A percentile compares a stretch with the other conserved stretches of the same genome.
Conservation (phyloP, 2,888 invertebrate genomes). For the Hermaeophaga mercurialis region DNA sequence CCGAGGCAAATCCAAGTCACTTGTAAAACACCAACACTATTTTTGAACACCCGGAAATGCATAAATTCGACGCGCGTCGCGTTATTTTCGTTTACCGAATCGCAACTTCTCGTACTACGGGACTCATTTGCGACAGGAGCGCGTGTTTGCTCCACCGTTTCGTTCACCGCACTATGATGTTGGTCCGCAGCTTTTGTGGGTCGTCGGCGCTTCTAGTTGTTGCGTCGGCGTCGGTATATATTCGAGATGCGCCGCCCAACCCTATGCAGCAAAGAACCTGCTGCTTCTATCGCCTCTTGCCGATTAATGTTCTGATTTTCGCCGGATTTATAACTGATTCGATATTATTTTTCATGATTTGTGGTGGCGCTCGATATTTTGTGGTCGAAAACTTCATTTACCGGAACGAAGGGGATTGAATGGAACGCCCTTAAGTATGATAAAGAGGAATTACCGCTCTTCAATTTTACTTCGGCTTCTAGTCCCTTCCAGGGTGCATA, state of each 20-base stretch:
- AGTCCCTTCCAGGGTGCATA: neutral
- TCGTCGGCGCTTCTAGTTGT: constrained; percentile 55
- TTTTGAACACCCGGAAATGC: constrained; percentile 5
- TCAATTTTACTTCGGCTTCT: neutral
- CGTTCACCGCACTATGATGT: constrained; percentile 59
- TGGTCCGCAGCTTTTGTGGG: constrained; percentile 56
- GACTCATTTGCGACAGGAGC: constrained; percentile 8
- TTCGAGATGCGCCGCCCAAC: constrained; percentile 49
- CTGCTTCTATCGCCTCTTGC: constrained; percentile 44
- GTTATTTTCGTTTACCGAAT: constrained; percentile 19
- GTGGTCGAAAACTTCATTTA: constrained; percentile 23
- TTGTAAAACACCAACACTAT: constrained; percentile 1
- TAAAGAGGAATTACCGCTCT: constrained; percentile 4
- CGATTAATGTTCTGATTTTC: constrained; percentile 45
- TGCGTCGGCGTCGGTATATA: constrained; percentile 56
- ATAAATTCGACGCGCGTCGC: constrained; percentile 10
- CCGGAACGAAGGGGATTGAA: constrained; percentile 11
- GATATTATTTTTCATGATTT: constrained; percentile 33
- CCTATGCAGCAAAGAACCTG: constrained; percentile 52
- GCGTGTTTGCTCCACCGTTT: constrained; percentile 47
- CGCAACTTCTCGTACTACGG: neutral
- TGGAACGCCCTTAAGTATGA: constrained; percentile 11
- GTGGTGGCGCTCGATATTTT: constrained; percentile 28
- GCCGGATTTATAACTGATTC: constrained; percentile 33
- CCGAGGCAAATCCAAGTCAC: constrained; percentile 4